These are phyloP conservation scores for Echinometra lucunter DNA, from an alignment of 53 echinoderm and acorn worm species.

Conservation along the genomic window DNA sequence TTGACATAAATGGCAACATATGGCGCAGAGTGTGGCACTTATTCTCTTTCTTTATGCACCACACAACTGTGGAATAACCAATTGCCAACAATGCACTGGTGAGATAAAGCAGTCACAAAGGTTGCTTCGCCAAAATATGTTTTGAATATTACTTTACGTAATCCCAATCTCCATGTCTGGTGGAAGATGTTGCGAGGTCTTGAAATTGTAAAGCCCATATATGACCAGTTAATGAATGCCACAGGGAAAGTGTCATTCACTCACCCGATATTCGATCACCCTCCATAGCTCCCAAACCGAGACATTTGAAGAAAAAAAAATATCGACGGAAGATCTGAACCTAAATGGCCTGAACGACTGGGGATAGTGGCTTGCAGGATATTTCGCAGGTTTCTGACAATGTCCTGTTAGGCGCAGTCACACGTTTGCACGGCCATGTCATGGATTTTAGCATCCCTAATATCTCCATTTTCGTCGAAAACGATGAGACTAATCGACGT, in stretches of 20 bases:
- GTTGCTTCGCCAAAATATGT: background rate
- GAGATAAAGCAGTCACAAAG: background rate
- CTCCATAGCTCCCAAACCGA: background rate
- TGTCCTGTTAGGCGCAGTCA: conserved; percentile 76
- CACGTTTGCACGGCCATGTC: conserved; percentile 85
- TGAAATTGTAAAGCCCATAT: background rate
- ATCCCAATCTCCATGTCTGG: background rate
- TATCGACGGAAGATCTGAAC: background rate
- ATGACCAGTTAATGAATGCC: background rate
- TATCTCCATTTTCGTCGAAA: conserved; percentile 78
- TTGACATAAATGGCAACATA: background rate
- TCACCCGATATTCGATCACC: background rate
- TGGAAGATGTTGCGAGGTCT: background rate
- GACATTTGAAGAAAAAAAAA: background rate
- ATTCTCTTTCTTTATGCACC: background rate
- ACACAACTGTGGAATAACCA: background rate
- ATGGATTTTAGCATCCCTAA: conserved; percentile 75
- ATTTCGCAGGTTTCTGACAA: background rate
- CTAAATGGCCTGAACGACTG: background rate
- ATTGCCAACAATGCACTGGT: background rate
- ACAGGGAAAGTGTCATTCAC: background rate
- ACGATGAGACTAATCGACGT: conserved; percentile 76
- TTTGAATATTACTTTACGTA: no score
- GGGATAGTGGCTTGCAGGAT: background rate
- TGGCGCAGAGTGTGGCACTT: background rate